Evolutionary conservation across 2,113 vertebrate genomes (phyloP).

Genomic region (Zosterops borbonicus): DNA sequence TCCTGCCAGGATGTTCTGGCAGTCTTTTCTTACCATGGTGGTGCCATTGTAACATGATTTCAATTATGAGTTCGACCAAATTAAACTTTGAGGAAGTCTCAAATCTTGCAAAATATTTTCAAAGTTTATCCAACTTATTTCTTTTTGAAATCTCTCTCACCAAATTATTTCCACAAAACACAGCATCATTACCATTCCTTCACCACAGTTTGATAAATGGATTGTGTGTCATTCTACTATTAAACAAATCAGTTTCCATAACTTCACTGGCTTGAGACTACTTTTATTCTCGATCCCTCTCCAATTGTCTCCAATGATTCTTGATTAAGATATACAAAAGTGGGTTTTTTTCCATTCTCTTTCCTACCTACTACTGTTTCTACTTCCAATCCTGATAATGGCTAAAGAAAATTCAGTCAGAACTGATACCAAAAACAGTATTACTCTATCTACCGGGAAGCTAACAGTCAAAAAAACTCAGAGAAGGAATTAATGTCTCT

Average conservation of each 20-base stretch:
- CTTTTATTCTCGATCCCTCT: background rate
- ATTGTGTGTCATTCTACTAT: too few relatives aligned
- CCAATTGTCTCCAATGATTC: background rate
- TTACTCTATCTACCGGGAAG: background rate
- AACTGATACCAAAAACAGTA: background rate
- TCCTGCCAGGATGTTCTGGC: background rate
- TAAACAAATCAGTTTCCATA: background rate
- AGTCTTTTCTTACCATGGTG: background rate
- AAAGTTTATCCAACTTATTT: background rate
- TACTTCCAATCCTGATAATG: background rate
- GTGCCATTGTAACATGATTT: background rate
- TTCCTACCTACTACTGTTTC: background rate
- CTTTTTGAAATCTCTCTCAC: background rate
- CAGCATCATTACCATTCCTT: background rate
- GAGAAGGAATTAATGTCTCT: background rate
- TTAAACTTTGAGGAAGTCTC: background rate
- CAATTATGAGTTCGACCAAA: background rate
- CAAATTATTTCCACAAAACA: background rate
- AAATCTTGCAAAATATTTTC: background rate
- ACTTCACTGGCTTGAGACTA: background rate
- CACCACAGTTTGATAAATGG: background rate
- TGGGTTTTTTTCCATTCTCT: background rate
- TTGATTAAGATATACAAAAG: background rate
- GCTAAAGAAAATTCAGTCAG: background rate
- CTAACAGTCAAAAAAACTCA: background rate